Evolutionary conservation across 2,888 invertebrate species (phyloP).

Genomic region (Suillia variegata): DNA sequence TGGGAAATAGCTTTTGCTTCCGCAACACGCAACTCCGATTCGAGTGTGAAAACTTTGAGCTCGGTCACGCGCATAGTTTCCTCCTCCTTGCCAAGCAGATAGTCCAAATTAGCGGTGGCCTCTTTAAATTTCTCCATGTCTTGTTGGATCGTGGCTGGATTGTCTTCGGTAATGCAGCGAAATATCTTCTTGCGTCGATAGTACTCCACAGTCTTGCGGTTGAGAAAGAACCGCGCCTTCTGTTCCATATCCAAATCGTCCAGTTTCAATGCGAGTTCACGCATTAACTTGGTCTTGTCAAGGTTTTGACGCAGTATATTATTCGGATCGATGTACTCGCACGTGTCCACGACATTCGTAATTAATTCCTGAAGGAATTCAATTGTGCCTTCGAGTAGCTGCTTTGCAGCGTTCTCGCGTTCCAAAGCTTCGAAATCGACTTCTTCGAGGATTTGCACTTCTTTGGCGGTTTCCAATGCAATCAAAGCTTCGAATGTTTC

Average conservation of each 20-base stretch:
- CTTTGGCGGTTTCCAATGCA: constrained; percentile 15
- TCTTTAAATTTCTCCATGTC: constrained; percentile 27
- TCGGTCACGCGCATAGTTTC: neutral
- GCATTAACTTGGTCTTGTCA: constrained; percentile 36
- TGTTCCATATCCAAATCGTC: constrained; percentile 24
- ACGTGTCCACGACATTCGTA: constrained; percentile 25
- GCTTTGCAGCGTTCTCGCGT: neutral
- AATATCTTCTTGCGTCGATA: constrained; percentile 40
- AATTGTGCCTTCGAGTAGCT: constrained; percentile 5
- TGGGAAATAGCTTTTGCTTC: constrained; percentile 11
- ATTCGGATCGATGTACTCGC: constrained; percentile 30
- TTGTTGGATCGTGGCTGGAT: constrained; percentile 1
- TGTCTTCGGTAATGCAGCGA: constrained; percentile 38
- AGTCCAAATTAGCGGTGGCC: constrained; percentile 34
- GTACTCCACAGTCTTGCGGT: constrained; percentile 41
- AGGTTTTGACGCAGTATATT: constrained; percentile 30
- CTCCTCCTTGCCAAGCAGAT: constrained; percentile 14
- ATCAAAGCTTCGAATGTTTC: constrained; percentile 25
- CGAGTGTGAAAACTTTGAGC: neutral
- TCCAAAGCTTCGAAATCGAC: constrained; percentile 15
- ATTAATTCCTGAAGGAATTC: constrained; percentile 37
- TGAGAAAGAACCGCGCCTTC: constrained; percentile 32
- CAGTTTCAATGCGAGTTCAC: constrained; percentile 15
- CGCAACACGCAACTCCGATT: neutral
- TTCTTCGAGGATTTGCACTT: neutral